Conservation (phyloP, 2,113 vertebrate species). For the Muscicapa adusta region DNA sequence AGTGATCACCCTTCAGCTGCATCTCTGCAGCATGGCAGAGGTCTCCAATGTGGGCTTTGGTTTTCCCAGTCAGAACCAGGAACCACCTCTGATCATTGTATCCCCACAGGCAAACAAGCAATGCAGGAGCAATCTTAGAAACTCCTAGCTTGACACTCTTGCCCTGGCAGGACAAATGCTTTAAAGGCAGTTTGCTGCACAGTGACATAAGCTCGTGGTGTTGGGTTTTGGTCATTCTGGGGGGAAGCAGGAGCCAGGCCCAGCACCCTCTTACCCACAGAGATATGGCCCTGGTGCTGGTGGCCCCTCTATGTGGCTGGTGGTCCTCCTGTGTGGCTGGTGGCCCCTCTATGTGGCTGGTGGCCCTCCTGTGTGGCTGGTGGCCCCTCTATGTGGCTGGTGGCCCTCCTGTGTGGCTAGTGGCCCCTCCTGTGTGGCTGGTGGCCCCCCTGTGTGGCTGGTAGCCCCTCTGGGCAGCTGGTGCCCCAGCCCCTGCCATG, state of each 20-base stretch:
- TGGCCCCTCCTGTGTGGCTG: not conserved
- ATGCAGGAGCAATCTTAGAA: not conserved
- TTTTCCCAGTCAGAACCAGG: not conserved
- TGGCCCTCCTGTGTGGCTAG: not conserved
- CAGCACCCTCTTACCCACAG: accelerated
- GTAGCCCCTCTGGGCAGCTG: not conserved
- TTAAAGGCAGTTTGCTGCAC: not conserved
- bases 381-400: not conserved
- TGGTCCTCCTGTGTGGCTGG: not conserved
- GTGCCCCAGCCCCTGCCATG: not conserved
- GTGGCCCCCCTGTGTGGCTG: not conserved
- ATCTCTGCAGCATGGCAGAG: accelerated
- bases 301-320: not conserved
- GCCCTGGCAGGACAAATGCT: not conserved
- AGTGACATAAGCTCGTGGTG: accelerated
- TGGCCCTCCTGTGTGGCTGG: not conserved
- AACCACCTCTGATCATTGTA: not conserved
- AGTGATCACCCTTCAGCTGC: not conserved
- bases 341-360: not conserved
- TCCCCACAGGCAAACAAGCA: accelerated
- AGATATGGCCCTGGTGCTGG: not conserved
- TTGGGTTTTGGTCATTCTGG: not conserved
- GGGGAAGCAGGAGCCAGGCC: not conserved
- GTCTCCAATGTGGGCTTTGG: accelerated
- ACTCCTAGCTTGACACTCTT: not conserved